Evolutionary conservation across 2,888 invertebrate genomes (phyloP).

Genomic region (Drosophila kuntzei): DNA sequence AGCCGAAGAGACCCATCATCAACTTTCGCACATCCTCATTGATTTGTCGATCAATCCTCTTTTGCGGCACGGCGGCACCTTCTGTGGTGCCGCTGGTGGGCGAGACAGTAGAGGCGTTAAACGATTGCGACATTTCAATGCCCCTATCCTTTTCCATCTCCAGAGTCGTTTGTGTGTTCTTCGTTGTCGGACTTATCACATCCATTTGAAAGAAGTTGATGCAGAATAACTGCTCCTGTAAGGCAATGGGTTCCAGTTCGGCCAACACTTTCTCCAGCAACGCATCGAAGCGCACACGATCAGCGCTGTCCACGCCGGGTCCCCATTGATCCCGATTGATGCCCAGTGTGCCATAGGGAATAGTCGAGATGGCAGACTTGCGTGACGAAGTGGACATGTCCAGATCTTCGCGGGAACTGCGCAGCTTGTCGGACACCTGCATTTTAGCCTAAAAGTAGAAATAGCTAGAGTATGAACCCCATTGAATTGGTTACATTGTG

Average conservation of each 20-base stretch:
- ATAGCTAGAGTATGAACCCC: background rate
- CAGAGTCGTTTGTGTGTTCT: conserved; percentile 87
- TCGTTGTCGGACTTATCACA: conserved; percentile 87
- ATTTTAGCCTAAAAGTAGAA: conserved; percentile 79
- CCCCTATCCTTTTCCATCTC: conserved; percentile 85
- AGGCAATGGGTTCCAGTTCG: conserved; percentile 95
- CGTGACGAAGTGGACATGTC: conserved; percentile 85
- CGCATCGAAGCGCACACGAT: conserved; percentile 88
- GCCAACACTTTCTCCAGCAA: conserved; percentile 94
- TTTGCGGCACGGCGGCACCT: conserved; percentile 83
- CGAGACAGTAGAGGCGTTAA: conserved; percentile 60
- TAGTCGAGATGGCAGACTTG: conserved; percentile 82
- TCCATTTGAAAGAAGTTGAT: conserved; percentile 95
- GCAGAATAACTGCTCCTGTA: conserved; percentile 98
- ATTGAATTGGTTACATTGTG: background rate
- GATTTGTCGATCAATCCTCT: conserved; percentile 89
- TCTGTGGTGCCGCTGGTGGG: conserved; percentile 46
- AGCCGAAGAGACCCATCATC: conserved; percentile 95
- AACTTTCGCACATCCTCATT: conserved; percentile 93
- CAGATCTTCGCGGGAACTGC: conserved; percentile 85
- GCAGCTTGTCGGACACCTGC: conserved; percentile 83
- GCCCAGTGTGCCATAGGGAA: conserved; percentile 86
- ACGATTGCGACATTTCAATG: conserved; percentile 79
- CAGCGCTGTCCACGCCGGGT: conserved; percentile 88
- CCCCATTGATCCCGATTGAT: conserved; percentile 89